phyloP scores from a whole-genome alignment of 2,797 vertebrate genomes.

The Pipistrellus pygmaeus region DNA sequence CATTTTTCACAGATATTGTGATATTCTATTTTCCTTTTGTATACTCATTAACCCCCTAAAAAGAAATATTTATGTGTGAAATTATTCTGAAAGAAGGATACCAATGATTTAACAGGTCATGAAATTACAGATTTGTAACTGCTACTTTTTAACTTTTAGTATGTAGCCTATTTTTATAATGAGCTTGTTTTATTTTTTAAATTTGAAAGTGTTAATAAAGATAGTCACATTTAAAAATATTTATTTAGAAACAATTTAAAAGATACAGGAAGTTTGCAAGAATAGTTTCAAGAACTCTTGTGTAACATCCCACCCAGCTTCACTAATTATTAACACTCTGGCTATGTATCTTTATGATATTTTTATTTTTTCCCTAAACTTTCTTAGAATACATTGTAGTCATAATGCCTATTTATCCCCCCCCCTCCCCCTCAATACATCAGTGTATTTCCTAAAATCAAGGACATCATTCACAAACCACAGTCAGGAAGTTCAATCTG shows the following conservation, averaged over 20 bases:
- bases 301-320: neutral
- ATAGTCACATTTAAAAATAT: neutral
- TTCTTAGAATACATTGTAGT: neutral
- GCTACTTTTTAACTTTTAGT: neutral
- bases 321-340: neutral
- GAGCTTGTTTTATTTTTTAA: conserved; percentile 19
- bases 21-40: neutral
- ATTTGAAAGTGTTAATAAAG: neutral
- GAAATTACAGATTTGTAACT: neutral
- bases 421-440: neutral
- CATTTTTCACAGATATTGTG: neutral
- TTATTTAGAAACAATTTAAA: conserved; percentile 35
- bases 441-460: neutral
- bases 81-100: neutral
- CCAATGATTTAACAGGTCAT: neutral
- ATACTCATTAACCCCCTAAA: neutral
- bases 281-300: neutral
- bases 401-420: neutral
- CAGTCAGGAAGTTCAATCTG: neutral
- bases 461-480: neutral
- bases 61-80: neutral
- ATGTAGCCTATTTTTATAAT: neutral
- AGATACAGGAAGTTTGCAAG: neutral
- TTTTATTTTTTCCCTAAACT: neutral
- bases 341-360: neutral